These are phyloP conservation scores for Thinocorus orbignyianus DNA, from an alignment of 2,113 vertebrate species.

Conservation along the genomic window DNA sequence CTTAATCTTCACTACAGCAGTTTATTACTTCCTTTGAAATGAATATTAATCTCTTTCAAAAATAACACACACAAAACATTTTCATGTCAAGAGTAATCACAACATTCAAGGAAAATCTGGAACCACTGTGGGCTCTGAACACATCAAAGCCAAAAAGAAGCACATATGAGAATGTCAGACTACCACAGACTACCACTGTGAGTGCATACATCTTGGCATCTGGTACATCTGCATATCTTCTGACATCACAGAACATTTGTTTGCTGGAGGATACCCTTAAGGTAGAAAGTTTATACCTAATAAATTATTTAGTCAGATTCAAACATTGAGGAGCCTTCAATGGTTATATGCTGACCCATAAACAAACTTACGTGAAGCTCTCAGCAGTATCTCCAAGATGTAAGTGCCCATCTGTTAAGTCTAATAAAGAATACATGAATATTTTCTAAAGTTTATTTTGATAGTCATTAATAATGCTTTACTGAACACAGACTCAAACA, in stretches of 20 bases:
- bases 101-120: not conserved
- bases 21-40: not conserved
- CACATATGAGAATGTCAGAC: not conserved
- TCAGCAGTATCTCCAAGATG: not conserved
- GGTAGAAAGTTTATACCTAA: not conserved
- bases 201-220: not conserved
- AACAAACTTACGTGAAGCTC: not conserved
- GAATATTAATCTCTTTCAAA: not conserved
- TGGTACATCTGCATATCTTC: not conserved
- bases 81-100: not conserved
- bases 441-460: not conserved
- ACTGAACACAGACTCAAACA: not conserved
- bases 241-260: not conserved
- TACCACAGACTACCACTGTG: fast-evolving
- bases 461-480: not conserved
- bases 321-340: not conserved
- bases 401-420: not conserved
- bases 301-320: not conserved
- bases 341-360: not conserved
- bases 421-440: not conserved
- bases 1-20: not conserved
- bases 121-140: not conserved
- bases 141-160: not conserved
- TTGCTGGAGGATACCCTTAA: not conserved
- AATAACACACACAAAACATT: not conserved